Percentiles rank a stretch among this genome's conserved stretches.
Evolutionary conservation across 2,888 invertebrate genomes (phyloP).

Genomic region (Barypeithes pellucidus): DNA sequence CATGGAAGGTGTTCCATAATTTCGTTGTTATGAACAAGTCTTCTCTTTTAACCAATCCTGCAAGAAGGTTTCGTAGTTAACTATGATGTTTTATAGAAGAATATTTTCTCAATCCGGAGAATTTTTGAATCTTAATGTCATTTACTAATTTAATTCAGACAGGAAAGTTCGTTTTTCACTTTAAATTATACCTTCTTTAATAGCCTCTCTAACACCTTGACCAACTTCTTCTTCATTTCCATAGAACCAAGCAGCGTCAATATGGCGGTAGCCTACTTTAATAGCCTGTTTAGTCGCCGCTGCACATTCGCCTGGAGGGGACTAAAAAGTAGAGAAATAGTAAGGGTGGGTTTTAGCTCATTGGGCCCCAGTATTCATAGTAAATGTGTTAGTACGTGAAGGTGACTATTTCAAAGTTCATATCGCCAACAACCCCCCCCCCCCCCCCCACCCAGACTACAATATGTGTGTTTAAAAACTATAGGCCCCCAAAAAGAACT

Average conservation of each 20-base stretch:
- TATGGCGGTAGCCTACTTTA: conserved; percentile 84
- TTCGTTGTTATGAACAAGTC: conserved; percentile 82
- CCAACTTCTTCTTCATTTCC: conserved; percentile 86
- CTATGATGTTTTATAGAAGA: too few species aligned
- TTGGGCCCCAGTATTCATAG: too few species aligned
- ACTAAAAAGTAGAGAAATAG: conserved; percentile 40
- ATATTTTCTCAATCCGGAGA: not conserved
- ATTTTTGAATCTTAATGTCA: too few species aligned
- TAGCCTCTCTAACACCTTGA: conserved; percentile 69
- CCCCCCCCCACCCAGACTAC: too few species aligned
- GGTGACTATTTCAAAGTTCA: too few species aligned
- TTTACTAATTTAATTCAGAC: too few species aligned
- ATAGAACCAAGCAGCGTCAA: conserved; percentile 85
- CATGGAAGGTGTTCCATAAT: conserved; percentile 85
- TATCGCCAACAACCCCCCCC: too few species aligned
- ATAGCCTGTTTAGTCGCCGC: conserved; percentile 84
- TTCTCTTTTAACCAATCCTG: conserved; percentile 75
- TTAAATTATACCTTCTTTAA: conserved; percentile 51
- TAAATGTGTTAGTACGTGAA: too few species aligned
- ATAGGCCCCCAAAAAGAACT: too few species aligned
- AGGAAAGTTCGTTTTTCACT: too few species aligned
- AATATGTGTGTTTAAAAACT: too few species aligned
- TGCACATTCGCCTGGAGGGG: conserved; percentile 74
- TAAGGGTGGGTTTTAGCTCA: too few species aligned
- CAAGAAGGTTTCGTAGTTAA: conserved; percentile 1